Conservation (phyloP, 1,140 invertebrate species). For the Leguminivora glycinivorella region DNA sequence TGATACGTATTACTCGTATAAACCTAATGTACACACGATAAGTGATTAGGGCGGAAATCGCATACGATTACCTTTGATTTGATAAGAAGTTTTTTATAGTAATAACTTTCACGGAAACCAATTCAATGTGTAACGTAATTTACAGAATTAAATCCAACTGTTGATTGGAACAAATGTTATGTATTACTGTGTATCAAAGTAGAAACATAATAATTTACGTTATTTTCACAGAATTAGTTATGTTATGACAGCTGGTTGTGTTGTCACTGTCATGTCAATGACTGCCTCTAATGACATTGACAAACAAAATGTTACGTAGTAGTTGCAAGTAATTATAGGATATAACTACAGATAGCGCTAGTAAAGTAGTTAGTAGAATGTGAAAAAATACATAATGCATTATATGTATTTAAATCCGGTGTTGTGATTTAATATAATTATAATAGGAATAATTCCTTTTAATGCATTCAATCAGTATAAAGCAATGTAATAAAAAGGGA, state of each 20-base stretch:
- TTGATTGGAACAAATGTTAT: neutral
- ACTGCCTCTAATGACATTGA: neutral
- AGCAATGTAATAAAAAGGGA: too few relatives aligned
- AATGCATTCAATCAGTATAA: too few relatives aligned
- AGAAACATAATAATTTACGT: neutral
- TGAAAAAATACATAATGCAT: too few relatives aligned
- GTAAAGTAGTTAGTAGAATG: too few relatives aligned
- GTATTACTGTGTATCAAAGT: neutral
- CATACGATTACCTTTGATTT: neutral
- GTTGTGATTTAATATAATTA: too few relatives aligned
- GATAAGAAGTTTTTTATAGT: neutral
- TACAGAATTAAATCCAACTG: neutral
- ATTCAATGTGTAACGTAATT: neutral
- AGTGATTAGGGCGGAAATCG: neutral
- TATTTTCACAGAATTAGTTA: neutral
- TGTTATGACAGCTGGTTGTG: neutral
- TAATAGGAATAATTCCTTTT: too few relatives aligned
- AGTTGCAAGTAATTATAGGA: too few relatives aligned
- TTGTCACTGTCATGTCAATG: slow-evolving; percentile 16
- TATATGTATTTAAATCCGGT: too few relatives aligned
- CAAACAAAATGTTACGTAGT: too few relatives aligned
- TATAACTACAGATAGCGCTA: too few relatives aligned
- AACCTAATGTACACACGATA: neutral
- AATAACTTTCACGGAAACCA: neutral
- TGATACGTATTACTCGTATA: too few relatives aligned